Evolutionary conservation across 2,888 invertebrate genomes (phyloP), one percentile per base, ranked within the genome.

Genomic region (Macrophya annulata): DNA sequence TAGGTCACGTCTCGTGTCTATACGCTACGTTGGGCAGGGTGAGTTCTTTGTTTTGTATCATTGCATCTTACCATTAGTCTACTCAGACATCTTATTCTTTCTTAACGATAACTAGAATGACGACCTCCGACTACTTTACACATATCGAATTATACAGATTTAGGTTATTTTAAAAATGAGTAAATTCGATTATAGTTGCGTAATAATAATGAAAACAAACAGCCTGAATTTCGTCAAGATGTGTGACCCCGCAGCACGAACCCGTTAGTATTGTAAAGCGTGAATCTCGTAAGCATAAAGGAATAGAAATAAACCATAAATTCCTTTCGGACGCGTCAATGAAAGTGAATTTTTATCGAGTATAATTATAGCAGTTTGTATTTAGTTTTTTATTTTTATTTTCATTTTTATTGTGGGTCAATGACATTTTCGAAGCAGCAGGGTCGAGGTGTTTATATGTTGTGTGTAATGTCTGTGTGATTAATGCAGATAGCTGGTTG

Each of bases 331-430:
- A 37, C 68, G 5, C 21, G 25, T 62, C 21, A 62, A 62, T 62
- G 62, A 62, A 62, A 68, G 68, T 37, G 6, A 37, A 68, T 68
- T 68, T 68, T 68, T 17, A 68, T 68, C 37, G 31, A 37, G 31
- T 68, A 31, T 68, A 31, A 37, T 68, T 68, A 37, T 25, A 37
- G 17, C 12, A 15, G 31, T 37, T 37, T 68, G 37, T 68, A 37
- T 68, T 68, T 68, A 15, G 31, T 68, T 37, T 68, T 37, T 68
- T 37, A 12, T 68, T 68, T 25, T 17, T 48, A 1, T 15, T 12
- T 48, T 48, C 4, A 48, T 1, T 15, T 9, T 48, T 48, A 48
- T 48, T 48, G 15, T 21, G 62, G 45, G 71, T 71, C 71, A 71
- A 71, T 4, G 71, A 71, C 71, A 71, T 71, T 43, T 71, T 37